Percentiles rank a stretch among this genome's conserved stretches.
phyloP scores from a whole-genome alignment of 2,888 invertebrate species.

The Tholera decimalis region DNA sequence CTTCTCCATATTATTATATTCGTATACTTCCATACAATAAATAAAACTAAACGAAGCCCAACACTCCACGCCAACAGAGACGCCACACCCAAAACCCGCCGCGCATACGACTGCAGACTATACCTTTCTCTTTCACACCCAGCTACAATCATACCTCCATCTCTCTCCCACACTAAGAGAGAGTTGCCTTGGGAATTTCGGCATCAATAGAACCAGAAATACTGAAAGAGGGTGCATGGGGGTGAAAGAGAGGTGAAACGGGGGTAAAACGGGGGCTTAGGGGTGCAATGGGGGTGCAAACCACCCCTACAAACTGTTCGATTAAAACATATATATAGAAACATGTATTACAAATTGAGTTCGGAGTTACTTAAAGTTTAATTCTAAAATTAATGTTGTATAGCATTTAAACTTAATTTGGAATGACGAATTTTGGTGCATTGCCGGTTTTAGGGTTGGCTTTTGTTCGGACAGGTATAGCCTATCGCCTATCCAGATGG shows the following conservation, averaged over 20 bases:
- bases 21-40: too few species aligned
- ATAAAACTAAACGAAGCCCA: too few species aligned
- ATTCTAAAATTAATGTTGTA: neutral
- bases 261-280: neutral
- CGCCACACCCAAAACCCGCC: slow-evolving; percentile 56
- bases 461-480: neutral
- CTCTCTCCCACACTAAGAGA: slow-evolving; percentile 58
- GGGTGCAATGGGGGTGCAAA: neutral
- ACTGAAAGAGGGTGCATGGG: slow-evolving; percentile 41
- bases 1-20: too few species aligned
- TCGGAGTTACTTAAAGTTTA: slow-evolving; percentile 13
- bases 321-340: slow-evolving; percentile 41
- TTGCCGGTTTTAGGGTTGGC: neutral
- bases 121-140: slow-evolving; percentile 56
- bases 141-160: slow-evolving; percentile 27
- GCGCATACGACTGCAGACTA: slow-evolving; percentile 61
- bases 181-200: slow-evolving; percentile 57
- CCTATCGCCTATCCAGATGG: too few species aligned
- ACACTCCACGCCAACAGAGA: slow-evolving; percentile 48
- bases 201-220: slow-evolving; percentile 57
- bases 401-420: neutral
- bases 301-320: slow-evolving; percentile 30
- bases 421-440: slow-evolving; percentile 12
- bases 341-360: slow-evolving; percentile 9
- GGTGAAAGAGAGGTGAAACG: slow-evolving; percentile 20